phyloP scores from a whole-genome alignment of 2,797 vertebrate genomes.

The Acomys russatus region DNA sequence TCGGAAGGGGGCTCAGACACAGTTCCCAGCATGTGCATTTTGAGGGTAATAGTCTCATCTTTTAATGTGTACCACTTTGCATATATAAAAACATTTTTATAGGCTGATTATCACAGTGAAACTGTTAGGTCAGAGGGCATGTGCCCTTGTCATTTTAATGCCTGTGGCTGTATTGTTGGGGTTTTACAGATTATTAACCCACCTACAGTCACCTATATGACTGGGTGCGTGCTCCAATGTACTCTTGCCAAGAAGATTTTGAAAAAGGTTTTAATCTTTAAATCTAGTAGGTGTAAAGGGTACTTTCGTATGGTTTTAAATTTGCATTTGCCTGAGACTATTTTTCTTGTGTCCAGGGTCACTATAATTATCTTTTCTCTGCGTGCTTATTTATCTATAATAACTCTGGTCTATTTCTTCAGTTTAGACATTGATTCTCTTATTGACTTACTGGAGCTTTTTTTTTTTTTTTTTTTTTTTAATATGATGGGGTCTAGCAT shows the following conservation, averaged over 20 bases:
- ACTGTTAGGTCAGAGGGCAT: not conserved
- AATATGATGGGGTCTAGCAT: conserved; percentile 14
- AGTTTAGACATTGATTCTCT: not conserved
- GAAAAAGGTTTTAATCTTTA: conserved; percentile 28
- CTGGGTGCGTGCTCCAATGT: not conserved
- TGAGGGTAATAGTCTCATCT: not conserved
- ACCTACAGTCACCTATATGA: not conserved
- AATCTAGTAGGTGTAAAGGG: conserved; percentile 22
- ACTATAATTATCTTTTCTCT: conserved; percentile 8
- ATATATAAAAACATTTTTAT: not conserved
- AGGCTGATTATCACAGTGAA: not conserved
- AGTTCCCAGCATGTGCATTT: not conserved
- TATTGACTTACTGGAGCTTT: conserved; percentile 21
- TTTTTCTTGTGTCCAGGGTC: conserved; percentile 13
- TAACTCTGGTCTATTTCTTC: conserved; percentile 11
- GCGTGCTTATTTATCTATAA: conserved; percentile 11
- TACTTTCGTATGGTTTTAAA: conserved; percentile 1
- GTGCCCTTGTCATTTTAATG: not conserved
- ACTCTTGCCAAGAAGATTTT: not conserved
- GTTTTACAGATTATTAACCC: not conserved
- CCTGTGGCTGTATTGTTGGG: not conserved
- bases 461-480: conserved; percentile 12
- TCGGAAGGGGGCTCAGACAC: not conserved
- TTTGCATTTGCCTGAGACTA: conserved; percentile 41
- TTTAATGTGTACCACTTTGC: not conserved